These are phyloP conservation scores for Cochlearius cochlearius DNA, from an alignment of 2,113 vertebrate species.

Conservation along the genomic window DNA sequence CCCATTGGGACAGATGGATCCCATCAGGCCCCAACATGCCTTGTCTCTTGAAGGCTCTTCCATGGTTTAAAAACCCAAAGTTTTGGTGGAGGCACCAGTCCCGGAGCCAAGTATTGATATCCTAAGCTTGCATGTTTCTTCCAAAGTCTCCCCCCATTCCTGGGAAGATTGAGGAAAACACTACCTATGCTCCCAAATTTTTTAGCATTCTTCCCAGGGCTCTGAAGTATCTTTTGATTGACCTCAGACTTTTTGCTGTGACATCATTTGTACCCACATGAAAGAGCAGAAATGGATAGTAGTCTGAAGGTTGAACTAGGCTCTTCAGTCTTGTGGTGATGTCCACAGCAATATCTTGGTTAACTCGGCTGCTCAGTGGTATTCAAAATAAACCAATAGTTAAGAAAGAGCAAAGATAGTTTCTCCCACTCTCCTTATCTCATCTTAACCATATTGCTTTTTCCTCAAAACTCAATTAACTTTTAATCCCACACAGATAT, in stretches of 20 bases:
- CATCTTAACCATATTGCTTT: not conserved
- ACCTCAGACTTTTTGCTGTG: not conserved
- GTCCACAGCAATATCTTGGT: not conserved
- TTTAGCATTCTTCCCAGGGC: not conserved
- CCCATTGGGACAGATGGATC: not conserved
- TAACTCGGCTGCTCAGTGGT: not conserved
- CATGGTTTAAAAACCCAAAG: not conserved
- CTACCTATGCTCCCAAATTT: not conserved
- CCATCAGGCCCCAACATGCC: not conserved
- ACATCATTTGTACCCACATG: not conserved
- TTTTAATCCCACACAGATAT: not conserved
- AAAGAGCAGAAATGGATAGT: not conserved
- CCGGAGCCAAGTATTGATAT: not conserved
- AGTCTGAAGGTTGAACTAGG: not conserved
- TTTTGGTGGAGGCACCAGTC: not conserved
- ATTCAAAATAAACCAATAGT: not conserved
- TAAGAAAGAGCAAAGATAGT: not conserved
- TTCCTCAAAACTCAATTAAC: not conserved
- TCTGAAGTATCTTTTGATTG: not conserved
- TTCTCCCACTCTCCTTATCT: not conserved
- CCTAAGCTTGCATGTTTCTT: not conserved
- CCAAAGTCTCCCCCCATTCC: too few relatives aligned
- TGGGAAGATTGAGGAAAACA: not conserved
- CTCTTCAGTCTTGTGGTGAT: not conserved
- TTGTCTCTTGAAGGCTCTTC: not conserved